Conservation (phyloP, 2,797 vertebrate species). For the Microctenopoma stevenorrisi region DNA sequence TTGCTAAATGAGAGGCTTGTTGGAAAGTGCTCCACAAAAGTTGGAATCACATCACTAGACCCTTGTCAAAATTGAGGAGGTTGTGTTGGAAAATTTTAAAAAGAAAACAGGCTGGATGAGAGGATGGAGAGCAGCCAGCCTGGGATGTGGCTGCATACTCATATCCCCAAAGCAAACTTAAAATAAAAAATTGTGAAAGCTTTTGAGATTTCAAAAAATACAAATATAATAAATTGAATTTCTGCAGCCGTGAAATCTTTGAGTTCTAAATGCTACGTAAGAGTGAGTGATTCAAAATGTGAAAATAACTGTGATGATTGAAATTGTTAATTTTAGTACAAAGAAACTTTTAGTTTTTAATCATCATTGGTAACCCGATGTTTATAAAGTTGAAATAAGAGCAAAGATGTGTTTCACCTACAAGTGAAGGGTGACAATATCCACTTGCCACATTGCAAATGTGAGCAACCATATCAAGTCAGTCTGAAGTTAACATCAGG, state of each 20-base stretch:
- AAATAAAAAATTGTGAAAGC: background rate
- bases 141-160: slow-evolving; percentile 6
- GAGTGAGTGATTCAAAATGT: no score
- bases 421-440: no score
- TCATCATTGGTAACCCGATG: no score
- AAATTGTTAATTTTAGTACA: no score
- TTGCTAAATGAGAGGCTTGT: slow-evolving; percentile 35
- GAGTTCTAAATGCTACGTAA: no score
- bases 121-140: background rate
- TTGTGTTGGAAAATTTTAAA: slow-evolving; percentile 19
- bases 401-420: no score
- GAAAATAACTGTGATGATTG: no score
- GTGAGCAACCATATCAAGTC: no score
- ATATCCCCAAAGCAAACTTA: background rate
- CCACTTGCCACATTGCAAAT: no score
- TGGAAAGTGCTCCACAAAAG: slow-evolving; percentile 30
- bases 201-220: background rate
- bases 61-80: slow-evolving; percentile 38
- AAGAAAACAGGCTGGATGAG: slow-evolving; percentile 25
- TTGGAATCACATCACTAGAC: slow-evolving; percentile 44
- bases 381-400: no score
- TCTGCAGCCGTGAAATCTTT: no score
- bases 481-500: background rate
- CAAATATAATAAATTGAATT: background rate
- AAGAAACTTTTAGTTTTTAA: no score